These are phyloP conservation scores for Protaetia brevitarsis DNA, from an alignment of 1,140 invertebrate genomes.

Conservation along the genomic window DNA sequence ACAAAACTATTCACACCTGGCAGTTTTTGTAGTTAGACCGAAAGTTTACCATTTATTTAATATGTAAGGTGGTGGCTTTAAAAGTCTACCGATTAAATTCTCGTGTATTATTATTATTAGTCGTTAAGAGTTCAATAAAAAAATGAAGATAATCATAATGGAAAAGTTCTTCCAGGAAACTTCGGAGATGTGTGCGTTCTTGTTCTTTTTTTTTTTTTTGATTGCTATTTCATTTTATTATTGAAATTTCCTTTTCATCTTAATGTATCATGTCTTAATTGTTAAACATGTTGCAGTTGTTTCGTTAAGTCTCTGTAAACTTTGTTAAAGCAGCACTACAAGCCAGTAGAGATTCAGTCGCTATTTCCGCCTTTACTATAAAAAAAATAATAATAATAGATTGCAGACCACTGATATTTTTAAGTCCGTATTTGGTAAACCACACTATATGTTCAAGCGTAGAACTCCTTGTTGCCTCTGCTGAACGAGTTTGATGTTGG, in stretches of 20 bases:
- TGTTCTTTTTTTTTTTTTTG: background rate
- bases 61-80: too few relatives aligned
- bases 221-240: background rate
- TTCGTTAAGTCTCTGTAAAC: conserved; percentile 13
- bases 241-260: background rate
- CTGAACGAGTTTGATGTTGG: conserved; percentile 87
- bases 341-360: conserved; percentile 44
- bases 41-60: conserved; percentile 33
- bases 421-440: conserved; percentile 34
- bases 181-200: too few relatives aligned
- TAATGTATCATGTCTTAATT: too few relatives aligned
- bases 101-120: too few relatives aligned
- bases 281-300: background rate
- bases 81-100: conserved; percentile 18
- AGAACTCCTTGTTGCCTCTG: conserved; percentile 89
- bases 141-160: too few relatives aligned
- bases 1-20: conserved; percentile 37
- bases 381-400: conserved; percentile 30
- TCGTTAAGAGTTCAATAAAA: too few relatives aligned
- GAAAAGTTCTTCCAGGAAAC: too few relatives aligned
- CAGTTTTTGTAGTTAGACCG: conserved; percentile 47
- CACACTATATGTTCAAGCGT: conserved; percentile 75
- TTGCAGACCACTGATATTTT: conserved; percentile 30
- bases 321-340: conserved; percentile 36
- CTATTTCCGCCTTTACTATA: conserved; percentile 36